Conservation (phyloP, 2,113 vertebrate genomes). For the Bubo scandiacus region DNA sequence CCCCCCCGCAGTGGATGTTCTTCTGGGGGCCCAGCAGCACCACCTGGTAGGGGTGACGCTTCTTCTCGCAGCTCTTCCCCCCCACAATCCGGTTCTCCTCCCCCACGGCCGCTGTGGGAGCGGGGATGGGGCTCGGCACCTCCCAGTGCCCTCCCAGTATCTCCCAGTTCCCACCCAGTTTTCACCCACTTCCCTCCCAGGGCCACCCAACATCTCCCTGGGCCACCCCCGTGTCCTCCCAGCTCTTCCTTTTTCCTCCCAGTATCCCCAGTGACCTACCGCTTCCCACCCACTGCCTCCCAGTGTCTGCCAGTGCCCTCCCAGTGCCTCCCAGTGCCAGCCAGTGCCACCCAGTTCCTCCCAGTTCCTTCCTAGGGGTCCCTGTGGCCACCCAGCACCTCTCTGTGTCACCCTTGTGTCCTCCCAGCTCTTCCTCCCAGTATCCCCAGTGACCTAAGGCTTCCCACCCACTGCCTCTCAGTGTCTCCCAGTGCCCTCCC, state of each 20-base stretch:
- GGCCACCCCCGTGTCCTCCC: neutral
- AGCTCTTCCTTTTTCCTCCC: neutral
- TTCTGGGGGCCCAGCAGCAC: neutral
- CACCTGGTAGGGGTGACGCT: neutral
- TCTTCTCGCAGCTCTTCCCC: neutral
- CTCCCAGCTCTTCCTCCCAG: neutral
- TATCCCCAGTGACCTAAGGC: neutral
- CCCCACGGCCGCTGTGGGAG: neutral
- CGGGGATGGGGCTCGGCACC: fast-evolving
- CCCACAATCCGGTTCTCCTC: constrained; percentile 4
- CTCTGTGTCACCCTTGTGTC: neutral
- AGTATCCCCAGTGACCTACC: neutral
- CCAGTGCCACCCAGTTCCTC: neutral
- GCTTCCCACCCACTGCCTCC: too few relatives aligned
- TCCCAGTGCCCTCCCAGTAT: neutral
- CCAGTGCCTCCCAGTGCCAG: neutral
- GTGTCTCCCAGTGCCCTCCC: neutral
- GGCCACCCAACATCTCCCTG: neutral
- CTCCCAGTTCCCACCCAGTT: too few relatives aligned
- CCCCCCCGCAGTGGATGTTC: constrained; percentile 78
- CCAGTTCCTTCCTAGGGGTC: neutral
- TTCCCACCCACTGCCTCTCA: neutral
- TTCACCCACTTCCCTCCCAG: too few relatives aligned
- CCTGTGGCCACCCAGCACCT: too few relatives aligned
- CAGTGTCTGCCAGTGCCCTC: neutral